Evolutionary conservation across 2,797 vertebrate genomes (phyloP).

Genomic region (Muscicapa striata): DNA sequence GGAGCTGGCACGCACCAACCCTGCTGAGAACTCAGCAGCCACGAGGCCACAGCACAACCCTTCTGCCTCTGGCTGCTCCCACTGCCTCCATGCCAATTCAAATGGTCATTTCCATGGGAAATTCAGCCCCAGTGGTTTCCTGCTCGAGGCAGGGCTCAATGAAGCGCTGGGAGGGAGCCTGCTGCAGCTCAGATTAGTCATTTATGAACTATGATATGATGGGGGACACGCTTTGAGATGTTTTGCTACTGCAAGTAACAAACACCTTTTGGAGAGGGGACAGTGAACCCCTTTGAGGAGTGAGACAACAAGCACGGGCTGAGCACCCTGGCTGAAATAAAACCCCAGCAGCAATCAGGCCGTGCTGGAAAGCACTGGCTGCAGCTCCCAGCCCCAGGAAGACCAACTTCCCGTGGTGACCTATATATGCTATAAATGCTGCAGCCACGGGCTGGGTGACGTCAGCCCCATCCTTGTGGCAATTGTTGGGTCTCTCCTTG

Average conservation of each 20-base stretch:
- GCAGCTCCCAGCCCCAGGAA: conserved; percentile 45
- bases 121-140: neutral
- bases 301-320: neutral
- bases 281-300: neutral
- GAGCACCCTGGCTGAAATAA: neutral
- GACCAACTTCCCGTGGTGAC: conserved; percentile 48
- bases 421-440: conserved; percentile 59
- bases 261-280: neutral
- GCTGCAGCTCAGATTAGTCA: neutral
- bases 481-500: conserved; percentile 30
- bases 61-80: neutral
- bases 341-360: neutral
- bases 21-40: neutral
- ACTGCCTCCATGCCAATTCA: neutral
- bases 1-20: accelerated
- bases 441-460: conserved; percentile 35
- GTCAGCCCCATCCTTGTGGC: conserved; percentile 49
- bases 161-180: neutral
- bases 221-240: accelerated
- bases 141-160: neutral
- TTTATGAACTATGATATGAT: neutral
- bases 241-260: neutral
- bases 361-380: neutral
- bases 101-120: conserved; percentile 7
- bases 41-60: neutral